Base-by-base conservation (phyloP, 1,140 invertebrate genomes). In the Drosophila funebris region DNA sequence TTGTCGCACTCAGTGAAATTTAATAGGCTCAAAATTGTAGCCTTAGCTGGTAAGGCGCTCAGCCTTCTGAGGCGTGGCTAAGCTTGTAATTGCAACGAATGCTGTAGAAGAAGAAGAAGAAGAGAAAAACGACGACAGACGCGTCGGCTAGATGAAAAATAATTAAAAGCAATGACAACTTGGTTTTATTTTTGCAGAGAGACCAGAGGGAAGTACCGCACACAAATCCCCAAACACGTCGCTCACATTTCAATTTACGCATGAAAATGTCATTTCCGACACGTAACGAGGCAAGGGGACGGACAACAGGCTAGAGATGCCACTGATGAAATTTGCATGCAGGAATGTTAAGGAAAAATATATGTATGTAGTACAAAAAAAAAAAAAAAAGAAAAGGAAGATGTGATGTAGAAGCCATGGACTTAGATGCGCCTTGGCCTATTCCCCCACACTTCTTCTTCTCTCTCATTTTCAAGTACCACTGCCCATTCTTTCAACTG, bases 251-350 rank as follows among this genome's bases (percentile, higher is more conserved):
- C 85, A 90, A 90, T 90, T 90, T 90, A 90, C 85, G 87, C 85
- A 90, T 90, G 87, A 90, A 90, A 90, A 90, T 90, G 85, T 82
- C 87, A 90, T 90, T 90, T 85, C 87, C 83, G 78, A 88, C 83
- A 82, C 67, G 70, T 29, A 46, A 60, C 36, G 24, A 44, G 16
- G 36, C 22, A 66, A 20, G 39, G 31, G 22, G 48, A 16, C 46
- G n/a, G 1, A 31, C 13, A 33, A 11, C 4, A 0, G 16, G 39
- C n/a, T n/a, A 54, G 13, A 44, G 4, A 37, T 3, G 3, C 39
- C 37, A 1, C 43, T 39, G 43, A 75, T 60, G 44, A 90, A 90
- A 90, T 90, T 90, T 90, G 87, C 85, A 90, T 90, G 85, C 81
- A 85, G 72, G 73, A 85, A 82, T 87, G 75, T 67, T 62, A 48